Percentiles rank a stretch among this genome's conserved stretches.
Conservation (phyloP, 2,797 vertebrate species). For the Anabas testudineus region DNA sequence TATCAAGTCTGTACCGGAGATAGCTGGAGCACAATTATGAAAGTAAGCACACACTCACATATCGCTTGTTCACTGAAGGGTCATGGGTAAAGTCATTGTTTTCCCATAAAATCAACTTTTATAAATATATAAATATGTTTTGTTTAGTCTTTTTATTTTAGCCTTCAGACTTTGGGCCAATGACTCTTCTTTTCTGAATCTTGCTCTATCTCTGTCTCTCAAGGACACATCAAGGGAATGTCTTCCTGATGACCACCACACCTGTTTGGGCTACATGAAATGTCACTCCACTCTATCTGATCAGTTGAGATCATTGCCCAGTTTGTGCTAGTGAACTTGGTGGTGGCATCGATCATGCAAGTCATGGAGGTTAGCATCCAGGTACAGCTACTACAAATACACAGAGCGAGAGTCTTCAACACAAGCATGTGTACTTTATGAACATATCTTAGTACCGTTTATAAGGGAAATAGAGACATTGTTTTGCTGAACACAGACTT, state of each 20-base stretch:
- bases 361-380: background rate
- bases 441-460: no score
- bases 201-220: background rate
- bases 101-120: no score
- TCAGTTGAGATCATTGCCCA: conserved; percentile 16
- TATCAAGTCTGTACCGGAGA: conserved; percentile 40
- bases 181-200: background rate
- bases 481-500: no score
- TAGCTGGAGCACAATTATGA: conserved; percentile 34
- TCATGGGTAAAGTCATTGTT: no score
- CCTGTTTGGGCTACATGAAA: background rate
- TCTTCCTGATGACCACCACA: rapidly evolving
- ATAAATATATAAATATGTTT: no score
- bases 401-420: background rate
- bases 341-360: conserved; percentile 5
- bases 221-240: conserved; percentile 9
- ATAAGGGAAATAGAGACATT: no score
- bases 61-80: no score
- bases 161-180: background rate
- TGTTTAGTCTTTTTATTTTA: no score
- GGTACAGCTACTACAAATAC: background rate
- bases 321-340: conserved; percentile 22
- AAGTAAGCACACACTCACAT: conserved; percentile 1
- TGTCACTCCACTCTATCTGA: background rate
- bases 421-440: no score